Evolutionary conservation across 2,113 vertebrate genomes (phyloP).

Genomic region (Manacus vitellinus): DNA sequence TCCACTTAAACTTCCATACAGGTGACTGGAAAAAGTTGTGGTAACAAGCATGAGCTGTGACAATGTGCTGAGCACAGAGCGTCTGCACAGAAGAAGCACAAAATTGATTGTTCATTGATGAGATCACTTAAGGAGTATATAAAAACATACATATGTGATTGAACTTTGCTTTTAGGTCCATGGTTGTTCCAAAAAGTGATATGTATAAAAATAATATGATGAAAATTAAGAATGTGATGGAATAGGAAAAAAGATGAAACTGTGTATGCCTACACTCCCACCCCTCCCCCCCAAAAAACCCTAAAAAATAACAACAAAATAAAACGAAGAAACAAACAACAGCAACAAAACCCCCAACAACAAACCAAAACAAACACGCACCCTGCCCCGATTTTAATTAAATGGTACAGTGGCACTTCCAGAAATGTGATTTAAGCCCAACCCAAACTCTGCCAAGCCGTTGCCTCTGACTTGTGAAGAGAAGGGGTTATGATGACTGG

Average conservation of each 20-base stretch:
- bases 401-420: neutral
- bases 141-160: neutral
- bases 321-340: neutral
- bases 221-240: neutral
- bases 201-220: neutral
- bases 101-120: neutral
- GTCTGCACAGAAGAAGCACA: neutral
- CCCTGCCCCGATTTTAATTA: neutral
- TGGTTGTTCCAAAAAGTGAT: neutral
- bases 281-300: rapidly evolving
- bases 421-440: neutral
- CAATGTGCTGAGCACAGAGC: neutral
- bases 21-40: neutral
- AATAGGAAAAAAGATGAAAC: neutral
- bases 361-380: neutral
- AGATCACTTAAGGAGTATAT: neutral
- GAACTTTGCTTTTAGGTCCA: neutral
- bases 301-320: neutral
- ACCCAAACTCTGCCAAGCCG: neutral
- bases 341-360: neutral
- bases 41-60: neutral
- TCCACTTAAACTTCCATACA: neutral
- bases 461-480: neutral
- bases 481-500: neutral
- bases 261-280: rapidly evolving